These are phyloP conservation scores for Caenorhabditis sulstoni DNA, from an alignment of 2,888 invertebrate genomes.

Conservation along the genomic window DNA sequence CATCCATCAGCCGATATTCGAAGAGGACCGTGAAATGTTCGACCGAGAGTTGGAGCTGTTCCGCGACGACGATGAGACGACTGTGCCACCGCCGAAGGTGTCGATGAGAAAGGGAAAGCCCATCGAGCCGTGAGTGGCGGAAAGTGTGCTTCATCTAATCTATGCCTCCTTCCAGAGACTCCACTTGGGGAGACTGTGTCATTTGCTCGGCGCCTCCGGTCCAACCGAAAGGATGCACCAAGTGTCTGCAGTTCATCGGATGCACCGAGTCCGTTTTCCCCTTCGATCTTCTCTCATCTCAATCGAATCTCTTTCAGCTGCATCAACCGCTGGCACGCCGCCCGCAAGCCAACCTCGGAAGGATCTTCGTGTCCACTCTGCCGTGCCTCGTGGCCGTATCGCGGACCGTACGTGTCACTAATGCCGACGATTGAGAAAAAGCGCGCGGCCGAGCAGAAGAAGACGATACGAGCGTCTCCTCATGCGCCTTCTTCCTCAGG, in stretches of 20 bases:
- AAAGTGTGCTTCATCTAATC: not conserved
- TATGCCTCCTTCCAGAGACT: constrained; percentile 14
- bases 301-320: constrained; percentile 27
- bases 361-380: constrained; percentile 38
- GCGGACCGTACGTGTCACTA: not conserved
- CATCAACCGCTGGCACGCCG: constrained; percentile 21
- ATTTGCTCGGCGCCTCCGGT: constrained; percentile 31
- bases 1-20: constrained; percentile 25
- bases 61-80: constrained; percentile 28
- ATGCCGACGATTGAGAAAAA: constrained; percentile 21
- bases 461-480: too few species aligned
- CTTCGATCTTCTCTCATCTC: not conserved
- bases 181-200: constrained; percentile 45
- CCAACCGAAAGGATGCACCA: constrained; percentile 39
- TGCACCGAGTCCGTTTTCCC: constrained; percentile 29
- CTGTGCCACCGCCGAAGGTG: constrained; percentile 19
- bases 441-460: not conserved
- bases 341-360: not conserved
- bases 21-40: constrained; percentile 29
- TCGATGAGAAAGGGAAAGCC: constrained; percentile 2
- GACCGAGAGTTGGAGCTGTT: constrained; percentile 25
- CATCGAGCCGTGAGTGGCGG: constrained; percentile 26
- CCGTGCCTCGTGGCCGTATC: constrained; percentile 30
- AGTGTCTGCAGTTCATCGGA: constrained; percentile 38
- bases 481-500: too few species aligned